Percentiles rank a stretch among this genome's conserved stretches.
Conservation (phyloP, 35 echinoderm and acorn worm species). For the Ptychodera flava region DNA sequence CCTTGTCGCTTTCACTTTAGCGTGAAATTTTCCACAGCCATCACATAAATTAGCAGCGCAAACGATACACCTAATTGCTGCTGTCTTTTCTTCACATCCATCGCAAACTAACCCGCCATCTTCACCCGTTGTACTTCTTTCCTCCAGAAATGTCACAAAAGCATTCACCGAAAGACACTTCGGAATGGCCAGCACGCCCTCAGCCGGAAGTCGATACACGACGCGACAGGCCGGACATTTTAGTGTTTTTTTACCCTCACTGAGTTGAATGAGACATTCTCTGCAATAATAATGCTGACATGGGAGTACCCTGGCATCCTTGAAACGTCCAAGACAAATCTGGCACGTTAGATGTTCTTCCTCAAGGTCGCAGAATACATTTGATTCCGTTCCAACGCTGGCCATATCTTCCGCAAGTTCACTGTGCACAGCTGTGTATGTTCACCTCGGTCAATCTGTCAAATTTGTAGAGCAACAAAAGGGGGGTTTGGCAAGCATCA, state of each 20-base stretch:
- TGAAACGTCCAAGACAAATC: neutral
- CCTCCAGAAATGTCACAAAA: neutral
- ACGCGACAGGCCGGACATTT: neutral
- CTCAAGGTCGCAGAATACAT: neutral
- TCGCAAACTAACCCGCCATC: neutral
- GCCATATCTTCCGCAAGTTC: no score
- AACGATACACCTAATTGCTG: neutral
- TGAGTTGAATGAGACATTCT: neutral
- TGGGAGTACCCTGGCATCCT: neutral
- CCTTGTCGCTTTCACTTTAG: neutral
- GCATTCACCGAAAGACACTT: neutral
- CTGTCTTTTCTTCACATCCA: neutral
- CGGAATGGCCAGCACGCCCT: neutral
- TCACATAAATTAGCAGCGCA: neutral
- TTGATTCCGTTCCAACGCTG: neutral
- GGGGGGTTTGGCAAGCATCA: no score
- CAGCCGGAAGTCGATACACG: neutral
- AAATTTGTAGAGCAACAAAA: no score
- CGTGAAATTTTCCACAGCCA: neutral
- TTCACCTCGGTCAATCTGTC: no score
- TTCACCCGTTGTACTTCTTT: neutral
- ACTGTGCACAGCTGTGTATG: no score
- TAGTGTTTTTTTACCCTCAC: neutral
- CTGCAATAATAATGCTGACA: neutral
- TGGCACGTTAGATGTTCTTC: neutral